phyloP scores from a whole-genome alignment of 2,113 vertebrate genomes.

The Ptychochromis oligacanthus region DNA sequence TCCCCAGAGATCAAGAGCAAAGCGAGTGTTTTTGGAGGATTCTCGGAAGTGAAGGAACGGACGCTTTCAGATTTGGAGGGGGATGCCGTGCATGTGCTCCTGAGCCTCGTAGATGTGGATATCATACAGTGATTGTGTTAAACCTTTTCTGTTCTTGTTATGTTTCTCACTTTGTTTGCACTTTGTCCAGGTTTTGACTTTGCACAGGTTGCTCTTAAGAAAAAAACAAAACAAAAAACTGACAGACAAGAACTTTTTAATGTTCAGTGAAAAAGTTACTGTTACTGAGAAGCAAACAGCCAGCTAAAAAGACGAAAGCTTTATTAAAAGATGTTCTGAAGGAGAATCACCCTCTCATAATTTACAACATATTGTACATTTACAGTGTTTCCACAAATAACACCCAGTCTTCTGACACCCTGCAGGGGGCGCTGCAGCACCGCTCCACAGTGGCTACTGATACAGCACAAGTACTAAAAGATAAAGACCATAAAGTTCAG shows the following conservation, averaged over 20 bases:
- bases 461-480: not conserved
- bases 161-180: not conserved
- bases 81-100: constrained; percentile 26
- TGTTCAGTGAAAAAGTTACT: constrained; percentile 32
- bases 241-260: not conserved
- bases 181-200: not conserved
- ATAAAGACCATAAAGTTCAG: not conserved
- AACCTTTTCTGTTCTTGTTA: not conserved
- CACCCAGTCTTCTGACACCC: not conserved
- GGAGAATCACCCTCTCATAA: constrained; percentile 11
- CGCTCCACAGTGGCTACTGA: not conserved
- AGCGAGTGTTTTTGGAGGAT: not conserved
- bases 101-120: constrained; percentile 15
- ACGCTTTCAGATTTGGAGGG: constrained; percentile 28
- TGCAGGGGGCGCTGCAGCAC: constrained; percentile 48
- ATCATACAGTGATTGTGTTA: not conserved
- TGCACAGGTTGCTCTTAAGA: not conserved
- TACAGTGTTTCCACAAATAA: constrained; percentile 32
- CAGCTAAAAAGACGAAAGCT: constrained; percentile 10
- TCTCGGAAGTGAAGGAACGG: not conserved
- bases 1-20: not conserved
- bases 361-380: constrained; percentile 58
- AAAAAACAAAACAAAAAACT: no score
- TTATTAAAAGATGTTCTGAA: constrained; percentile 56
- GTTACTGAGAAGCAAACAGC: not conserved